Evolutionary conservation across 1,140 invertebrate species (phyloP).

Genomic region (Probaryconus sp.): DNA sequence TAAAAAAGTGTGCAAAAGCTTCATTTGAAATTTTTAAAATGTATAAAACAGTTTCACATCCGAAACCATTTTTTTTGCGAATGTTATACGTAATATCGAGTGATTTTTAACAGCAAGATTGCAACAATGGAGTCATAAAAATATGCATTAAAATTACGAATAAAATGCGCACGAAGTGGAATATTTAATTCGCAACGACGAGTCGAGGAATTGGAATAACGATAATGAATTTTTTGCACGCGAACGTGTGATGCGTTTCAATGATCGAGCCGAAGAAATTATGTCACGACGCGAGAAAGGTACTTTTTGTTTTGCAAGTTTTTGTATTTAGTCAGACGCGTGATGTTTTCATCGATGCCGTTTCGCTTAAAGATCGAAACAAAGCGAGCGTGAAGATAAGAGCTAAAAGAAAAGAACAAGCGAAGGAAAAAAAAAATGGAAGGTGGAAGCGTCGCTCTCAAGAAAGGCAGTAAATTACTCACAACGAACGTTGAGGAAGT

Average conservation of each 20-base stretch:
- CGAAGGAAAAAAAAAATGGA: conserved; percentile 22
- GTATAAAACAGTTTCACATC: too few species aligned
- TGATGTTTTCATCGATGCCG: conserved; percentile 36
- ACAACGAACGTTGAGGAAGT: conserved; percentile 92
- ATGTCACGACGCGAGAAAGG: conserved; percentile 5
- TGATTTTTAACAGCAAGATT: too few species aligned
- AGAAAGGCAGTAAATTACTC: conserved; percentile 77
- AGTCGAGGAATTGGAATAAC: too few species aligned
- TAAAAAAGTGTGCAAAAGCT: too few species aligned
- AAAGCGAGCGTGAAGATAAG: conserved; percentile 28
- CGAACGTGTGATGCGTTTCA: neutral
- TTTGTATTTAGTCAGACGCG: conserved; percentile 18
- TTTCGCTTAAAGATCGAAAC: conserved; percentile 27
- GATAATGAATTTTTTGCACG: conserved; percentile 1
- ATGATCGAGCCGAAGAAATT: conserved; percentile 7
- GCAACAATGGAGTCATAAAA: too few species aligned
- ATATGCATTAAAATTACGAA: too few species aligned
- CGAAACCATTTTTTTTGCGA: too few species aligned
- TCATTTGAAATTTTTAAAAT: too few species aligned
- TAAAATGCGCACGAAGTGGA: too few species aligned
- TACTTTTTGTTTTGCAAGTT: conserved; percentile 14
- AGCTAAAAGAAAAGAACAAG: conserved; percentile 24
- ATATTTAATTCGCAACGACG: too few species aligned
- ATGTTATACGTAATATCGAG: too few species aligned
- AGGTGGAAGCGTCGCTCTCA: conserved; percentile 31